A percentile compares a stretch with the other conserved stretches of the same genome.
These are phyloP conservation scores for Sebastes itinus DNA, from an alignment of 2,797 vertebrate genomes.

Conservation along the genomic window DNA sequence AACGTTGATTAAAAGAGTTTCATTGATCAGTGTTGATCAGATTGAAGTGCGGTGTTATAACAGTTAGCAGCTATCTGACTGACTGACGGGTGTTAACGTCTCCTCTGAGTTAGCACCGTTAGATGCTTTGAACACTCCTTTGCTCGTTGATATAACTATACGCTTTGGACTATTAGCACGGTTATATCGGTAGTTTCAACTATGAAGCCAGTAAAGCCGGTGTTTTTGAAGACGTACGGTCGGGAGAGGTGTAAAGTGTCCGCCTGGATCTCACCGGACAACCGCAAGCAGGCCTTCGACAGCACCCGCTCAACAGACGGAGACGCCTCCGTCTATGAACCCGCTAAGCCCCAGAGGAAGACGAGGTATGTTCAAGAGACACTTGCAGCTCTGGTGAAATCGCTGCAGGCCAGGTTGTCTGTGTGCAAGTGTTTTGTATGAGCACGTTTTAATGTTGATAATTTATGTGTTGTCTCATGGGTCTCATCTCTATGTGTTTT, in stretches of 20 bases:
- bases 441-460: too few species aligned
- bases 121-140: too few species aligned
- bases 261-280: slow-evolving; percentile 74
- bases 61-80: neutral
- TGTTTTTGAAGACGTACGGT: slow-evolving; percentile 78
- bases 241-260: slow-evolving; percentile 66
- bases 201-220: slow-evolving; percentile 53
- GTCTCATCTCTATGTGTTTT: too few species aligned
- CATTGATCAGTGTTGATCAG: neutral
- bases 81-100: neutral
- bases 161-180: neutral
- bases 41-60: neutral
- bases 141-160: too few species aligned
- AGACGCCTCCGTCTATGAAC: slow-evolving; percentile 60
- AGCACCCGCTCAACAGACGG: slow-evolving; percentile 58
- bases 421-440: too few species aligned
- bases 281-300: slow-evolving; percentile 74
- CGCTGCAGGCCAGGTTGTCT: too few species aligned
- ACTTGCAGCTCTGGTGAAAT: too few species aligned
- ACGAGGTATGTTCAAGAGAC: slow-evolving; percentile 48
- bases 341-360: neutral
- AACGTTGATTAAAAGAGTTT: neutral
- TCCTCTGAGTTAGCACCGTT: neutral
- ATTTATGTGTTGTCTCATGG: too few species aligned
- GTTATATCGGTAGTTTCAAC: neutral